Percentiles rank a stretch among this genome's conserved stretches.
These are phyloP conservation scores for Bujurquina vittata DNA, from an alignment of 2,113 vertebrate species.

Conservation along the genomic window DNA sequence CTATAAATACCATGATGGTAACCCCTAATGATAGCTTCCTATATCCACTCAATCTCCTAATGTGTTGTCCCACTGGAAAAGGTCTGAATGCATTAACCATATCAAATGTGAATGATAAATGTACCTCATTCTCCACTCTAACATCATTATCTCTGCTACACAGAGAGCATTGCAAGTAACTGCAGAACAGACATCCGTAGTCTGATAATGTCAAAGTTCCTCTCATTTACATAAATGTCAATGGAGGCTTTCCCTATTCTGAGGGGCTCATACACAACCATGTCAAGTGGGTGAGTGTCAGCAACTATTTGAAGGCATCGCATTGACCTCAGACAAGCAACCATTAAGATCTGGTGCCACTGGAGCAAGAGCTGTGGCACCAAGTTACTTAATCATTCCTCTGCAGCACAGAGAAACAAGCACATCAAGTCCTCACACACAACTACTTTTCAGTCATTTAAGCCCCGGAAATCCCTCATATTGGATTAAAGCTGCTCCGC, in stretches of 20 bases:
- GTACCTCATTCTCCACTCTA: conserved; percentile 1
- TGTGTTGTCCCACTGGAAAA: conserved; percentile 45
- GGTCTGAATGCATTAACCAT: conserved; percentile 54
- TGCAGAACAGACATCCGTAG: conserved; percentile 11
- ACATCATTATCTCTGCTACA: conserved; percentile 22
- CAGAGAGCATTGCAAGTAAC: conserved; percentile 12
- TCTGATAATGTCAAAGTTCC: conserved; percentile 11
- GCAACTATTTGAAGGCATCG: background rate
- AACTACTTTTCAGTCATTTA: background rate
- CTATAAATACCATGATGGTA: conserved; percentile 61
- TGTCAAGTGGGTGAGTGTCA: conserved; percentile 8
- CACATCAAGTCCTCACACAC: background rate
- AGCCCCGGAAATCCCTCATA: background rate
- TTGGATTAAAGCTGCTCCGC: background rate
- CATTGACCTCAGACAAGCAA: background rate
- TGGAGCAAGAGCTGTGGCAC: background rate
- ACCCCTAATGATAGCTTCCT: conserved; percentile 52
- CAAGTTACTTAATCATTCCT: conserved; percentile 20
- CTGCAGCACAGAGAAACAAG: conserved; percentile 13
- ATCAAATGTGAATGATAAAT: conserved; percentile 54
- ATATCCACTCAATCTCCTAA: conserved; percentile 42
- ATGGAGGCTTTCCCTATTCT: background rate
- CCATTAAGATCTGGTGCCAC: background rate
- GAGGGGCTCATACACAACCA: background rate
- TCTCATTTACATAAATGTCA: conserved; percentile 13